Evolutionary conservation across 2,888 invertebrate species (phyloP).

Genomic region (Chorisops tibialis): DNA sequence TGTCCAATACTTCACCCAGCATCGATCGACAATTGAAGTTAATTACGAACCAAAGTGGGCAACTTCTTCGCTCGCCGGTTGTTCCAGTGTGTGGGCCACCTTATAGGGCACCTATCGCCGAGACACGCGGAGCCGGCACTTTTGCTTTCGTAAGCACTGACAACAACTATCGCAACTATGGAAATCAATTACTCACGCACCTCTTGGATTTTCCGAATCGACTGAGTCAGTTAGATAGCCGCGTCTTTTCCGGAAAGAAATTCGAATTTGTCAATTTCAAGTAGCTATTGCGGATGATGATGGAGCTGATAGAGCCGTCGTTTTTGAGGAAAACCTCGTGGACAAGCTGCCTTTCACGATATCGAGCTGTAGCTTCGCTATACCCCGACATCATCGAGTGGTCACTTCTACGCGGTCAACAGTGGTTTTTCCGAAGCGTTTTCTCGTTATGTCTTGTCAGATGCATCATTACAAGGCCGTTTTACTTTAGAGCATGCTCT

Average conservation of each 20-base stretch:
- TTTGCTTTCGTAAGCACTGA: constrained; percentile 12
- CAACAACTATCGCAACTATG: background rate
- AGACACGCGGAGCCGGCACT: constrained; percentile 4
- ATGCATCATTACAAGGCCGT: too few species aligned
- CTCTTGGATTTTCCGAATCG: background rate
- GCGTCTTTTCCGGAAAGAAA: background rate
- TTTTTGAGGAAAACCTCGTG: too few species aligned
- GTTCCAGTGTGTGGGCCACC: background rate
- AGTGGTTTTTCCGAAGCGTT: too few species aligned
- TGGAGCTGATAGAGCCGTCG: too few species aligned
- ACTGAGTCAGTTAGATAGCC: background rate
- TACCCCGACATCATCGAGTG: too few species aligned
- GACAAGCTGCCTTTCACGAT: too few species aligned
- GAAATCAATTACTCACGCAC: constrained; percentile 17
- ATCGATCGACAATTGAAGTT: constrained; percentile 16
- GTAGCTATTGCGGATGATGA: too few species aligned
- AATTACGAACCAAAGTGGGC: constrained; percentile 10
- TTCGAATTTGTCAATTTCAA: too few species aligned
- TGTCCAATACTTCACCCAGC: background rate
- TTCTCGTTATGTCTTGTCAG: too few species aligned
- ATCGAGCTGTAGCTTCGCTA: too few species aligned
- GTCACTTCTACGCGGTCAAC: too few species aligned
- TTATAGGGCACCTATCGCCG: constrained; percentile 5
- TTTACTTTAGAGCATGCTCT: too few species aligned
- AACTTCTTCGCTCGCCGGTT: background rate